Base-by-base conservation (phyloP, 2,888 invertebrate species). In the Hyles lineata region DNA sequence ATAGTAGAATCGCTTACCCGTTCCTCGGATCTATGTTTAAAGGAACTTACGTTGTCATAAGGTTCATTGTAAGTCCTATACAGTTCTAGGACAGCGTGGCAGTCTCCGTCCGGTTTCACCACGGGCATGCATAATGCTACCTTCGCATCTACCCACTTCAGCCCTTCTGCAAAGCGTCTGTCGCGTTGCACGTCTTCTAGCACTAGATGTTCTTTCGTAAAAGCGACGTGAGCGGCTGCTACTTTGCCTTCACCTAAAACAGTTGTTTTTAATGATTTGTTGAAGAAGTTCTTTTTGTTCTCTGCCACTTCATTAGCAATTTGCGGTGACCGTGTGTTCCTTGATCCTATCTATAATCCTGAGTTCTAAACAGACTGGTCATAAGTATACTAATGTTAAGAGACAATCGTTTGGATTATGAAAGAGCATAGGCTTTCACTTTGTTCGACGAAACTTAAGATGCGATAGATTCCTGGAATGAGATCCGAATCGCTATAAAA, bases 121-220 rank as follows among this genome's bases (percentile, higher is more conserved):
- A 96, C 90, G 1, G 96, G 96, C 83, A 96, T 94, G 78, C 96
- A 95, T 0, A 96, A 86, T 0, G 96, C 96, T 0, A 93, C 92
- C 83, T 95, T 95, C 0, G 96, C 95, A 72, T 95, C 94, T 43
- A 95, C 89, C 95, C 96, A 92, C 69, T 92, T 94, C 55, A 96
- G 89, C 0, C 96, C 96, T 52, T 95, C 95, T 0, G 95, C 92
- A 86, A 96, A 96, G 63, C 96, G 87, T 1, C 92, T 85, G 85
- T 96, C 96, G 3, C 92, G 89, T 63, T 92, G 89, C 23, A 96
- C 94, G 78, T 96, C 96, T 32, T 95, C 95, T 0, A 96, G 84
- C 21, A 95, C 85, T 0, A 96, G 87, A 74, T 91, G 94, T 80
- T 96, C 95, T 77, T 95, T 96, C 52, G 95, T 95, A 43, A 81